Percentiles rank a stretch among this genome's conserved stretches.
phyloP scores from a whole-genome alignment of 2,797 vertebrate genomes.

The Nyctibius grandis region DNA sequence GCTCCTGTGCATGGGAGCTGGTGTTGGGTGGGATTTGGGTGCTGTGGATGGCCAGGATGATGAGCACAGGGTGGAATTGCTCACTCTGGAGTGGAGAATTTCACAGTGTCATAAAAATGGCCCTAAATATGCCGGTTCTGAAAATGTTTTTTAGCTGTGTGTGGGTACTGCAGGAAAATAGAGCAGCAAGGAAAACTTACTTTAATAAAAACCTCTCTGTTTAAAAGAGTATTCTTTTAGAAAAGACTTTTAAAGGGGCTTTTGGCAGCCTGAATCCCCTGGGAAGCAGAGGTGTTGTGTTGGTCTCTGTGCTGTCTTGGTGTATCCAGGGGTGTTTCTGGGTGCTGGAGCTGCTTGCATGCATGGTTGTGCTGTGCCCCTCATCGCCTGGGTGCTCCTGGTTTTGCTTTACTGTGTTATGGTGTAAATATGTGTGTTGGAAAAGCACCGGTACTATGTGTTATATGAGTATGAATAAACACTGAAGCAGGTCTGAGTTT shows the following conservation, averaged over 20 bases:
- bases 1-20: rapidly evolving
- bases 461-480: no score
- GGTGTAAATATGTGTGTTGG: rapidly evolving
- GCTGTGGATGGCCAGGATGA: background rate
- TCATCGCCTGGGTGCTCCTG: rapidly evolving
- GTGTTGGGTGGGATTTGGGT: background rate
- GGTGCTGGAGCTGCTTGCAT: background rate
- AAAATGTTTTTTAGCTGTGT: background rate
- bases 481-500: background rate
- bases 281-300: background rate
- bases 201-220: background rate
- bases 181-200: background rate
- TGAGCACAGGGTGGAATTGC: rapidly evolving
- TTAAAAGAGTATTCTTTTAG: rapidly evolving
- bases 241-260: no score
- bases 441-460: rapidly evolving
- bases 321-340: rapidly evolving
- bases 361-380: background rate
- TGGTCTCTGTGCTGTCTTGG: rapidly evolving
- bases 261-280: rapidly evolving
- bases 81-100: rapidly evolving
- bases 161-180: no score
- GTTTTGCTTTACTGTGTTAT: rapidly evolving
- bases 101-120: rapidly evolving
- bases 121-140: background rate